phyloP scores from a whole-genome alignment of 2,888 invertebrate genomes.

The Choristoneura rosaceana region DNA sequence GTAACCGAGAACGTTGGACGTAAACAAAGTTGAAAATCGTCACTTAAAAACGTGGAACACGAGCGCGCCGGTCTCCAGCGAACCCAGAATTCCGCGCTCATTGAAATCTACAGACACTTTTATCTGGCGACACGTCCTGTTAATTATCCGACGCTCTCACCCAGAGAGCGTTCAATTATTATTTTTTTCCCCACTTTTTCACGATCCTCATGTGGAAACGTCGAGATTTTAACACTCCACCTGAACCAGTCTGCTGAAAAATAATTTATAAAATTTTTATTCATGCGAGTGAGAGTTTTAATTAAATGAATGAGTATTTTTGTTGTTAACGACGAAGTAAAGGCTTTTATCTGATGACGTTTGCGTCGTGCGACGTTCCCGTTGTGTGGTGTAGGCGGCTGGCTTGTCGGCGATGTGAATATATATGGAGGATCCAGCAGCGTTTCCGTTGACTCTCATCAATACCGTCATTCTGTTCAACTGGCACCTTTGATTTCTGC shows the following conservation, averaged over 20 bases:
- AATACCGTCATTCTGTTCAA: conserved; percentile 46
- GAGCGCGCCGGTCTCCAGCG: conserved; percentile 64
- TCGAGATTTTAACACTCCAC: conserved; percentile 84
- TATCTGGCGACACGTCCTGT: conserved; percentile 83
- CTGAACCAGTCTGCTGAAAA: conserved; percentile 77
- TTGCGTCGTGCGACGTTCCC: conserved; percentile 57
- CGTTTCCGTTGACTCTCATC: conserved; percentile 60
- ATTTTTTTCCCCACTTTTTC: conserved; percentile 73
- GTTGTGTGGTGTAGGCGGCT: conserved; percentile 46
- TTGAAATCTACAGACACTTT: conserved; percentile 80
- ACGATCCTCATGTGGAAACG: conserved; percentile 80
- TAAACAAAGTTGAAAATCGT: conserved; percentile 74
- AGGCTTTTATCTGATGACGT: conserved; percentile 56
- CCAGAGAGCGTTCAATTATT: conserved; percentile 81
- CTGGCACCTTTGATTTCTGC: conserved; percentile 23
- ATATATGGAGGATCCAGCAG: conserved; percentile 44
- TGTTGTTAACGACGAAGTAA: conserved; percentile 59
- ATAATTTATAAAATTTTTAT: conserved; percentile 68
- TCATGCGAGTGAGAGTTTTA: conserved; percentile 72
- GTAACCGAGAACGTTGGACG: conserved; percentile 61
- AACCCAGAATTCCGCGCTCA: conserved; percentile 70
- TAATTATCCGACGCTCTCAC: conserved; percentile 82
- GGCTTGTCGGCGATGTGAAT: conserved; percentile 54
- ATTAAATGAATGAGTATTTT: conserved; percentile 78
- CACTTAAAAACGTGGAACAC: conserved; percentile 72